Conservation (phyloP, 2,888 invertebrate genomes). For the Yponomeuta evonymella region DNA sequence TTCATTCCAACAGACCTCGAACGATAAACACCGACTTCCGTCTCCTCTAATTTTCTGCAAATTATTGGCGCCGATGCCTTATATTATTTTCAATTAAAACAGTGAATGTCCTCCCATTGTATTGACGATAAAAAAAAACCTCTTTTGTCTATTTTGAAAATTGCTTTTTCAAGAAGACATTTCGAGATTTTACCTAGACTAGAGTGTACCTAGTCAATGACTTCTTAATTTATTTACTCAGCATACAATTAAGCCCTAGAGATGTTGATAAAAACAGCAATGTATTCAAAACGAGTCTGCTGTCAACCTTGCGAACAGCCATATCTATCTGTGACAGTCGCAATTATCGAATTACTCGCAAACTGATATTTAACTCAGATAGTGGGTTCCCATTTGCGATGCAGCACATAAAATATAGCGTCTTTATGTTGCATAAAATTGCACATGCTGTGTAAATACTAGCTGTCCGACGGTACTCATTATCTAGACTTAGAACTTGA, state of each 20-base stretch:
- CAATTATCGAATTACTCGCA: conserved; percentile 66
- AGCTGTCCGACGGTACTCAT: conserved; percentile 45
- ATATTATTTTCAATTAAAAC: too few relatives aligned
- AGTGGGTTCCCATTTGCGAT: conserved; percentile 47
- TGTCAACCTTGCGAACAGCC: conserved; percentile 2
- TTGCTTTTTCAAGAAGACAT: too few relatives aligned
- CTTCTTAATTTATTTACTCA: too few relatives aligned
- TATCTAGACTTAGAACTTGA: conserved; percentile 31
- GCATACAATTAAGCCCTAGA: too few relatives aligned
- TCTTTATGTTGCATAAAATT: conserved; percentile 42
- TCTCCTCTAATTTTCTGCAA: conserved; percentile 25
- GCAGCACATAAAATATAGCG: conserved; percentile 51
- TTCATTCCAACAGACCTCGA: conserved; percentile 38
- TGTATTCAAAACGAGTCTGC: neutral
- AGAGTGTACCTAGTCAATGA: too few relatives aligned
- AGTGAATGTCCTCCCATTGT: too few relatives aligned
- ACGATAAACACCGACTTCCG: conserved; percentile 51
- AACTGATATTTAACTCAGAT: conserved; percentile 55
- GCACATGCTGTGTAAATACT: conserved; percentile 49
- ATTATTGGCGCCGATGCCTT: neutral
- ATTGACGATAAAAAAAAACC: too few relatives aligned
- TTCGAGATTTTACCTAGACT: too few relatives aligned
- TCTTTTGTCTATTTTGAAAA: too few relatives aligned
- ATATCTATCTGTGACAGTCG: conserved; percentile 43
- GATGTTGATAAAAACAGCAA: neutral